phyloP scores from a whole-genome alignment of 2,888 invertebrate species.

The Pterobdella sp. region DNA sequence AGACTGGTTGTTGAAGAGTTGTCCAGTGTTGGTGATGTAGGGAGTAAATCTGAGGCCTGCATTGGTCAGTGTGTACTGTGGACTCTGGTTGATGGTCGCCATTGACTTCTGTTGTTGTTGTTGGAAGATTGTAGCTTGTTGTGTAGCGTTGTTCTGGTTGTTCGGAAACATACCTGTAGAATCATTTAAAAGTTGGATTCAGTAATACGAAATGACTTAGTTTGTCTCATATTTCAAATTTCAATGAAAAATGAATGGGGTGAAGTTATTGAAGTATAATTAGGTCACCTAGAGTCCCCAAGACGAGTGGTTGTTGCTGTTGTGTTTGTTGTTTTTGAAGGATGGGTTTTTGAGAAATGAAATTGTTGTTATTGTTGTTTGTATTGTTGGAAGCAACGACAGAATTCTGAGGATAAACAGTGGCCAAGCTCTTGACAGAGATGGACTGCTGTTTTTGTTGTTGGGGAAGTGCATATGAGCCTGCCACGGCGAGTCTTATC shows the following conservation, averaged over 20 bases:
- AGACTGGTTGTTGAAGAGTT: constrained; percentile 40
- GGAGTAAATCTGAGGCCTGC: constrained; percentile 32
- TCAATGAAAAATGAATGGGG: not conserved
- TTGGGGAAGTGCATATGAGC: constrained; percentile 25
- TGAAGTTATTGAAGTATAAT: too few species aligned
- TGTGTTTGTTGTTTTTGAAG: constrained; percentile 17
- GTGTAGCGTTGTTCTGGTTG: constrained; percentile 13
- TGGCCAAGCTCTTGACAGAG: constrained; percentile 25
- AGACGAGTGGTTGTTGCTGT: constrained; percentile 12
- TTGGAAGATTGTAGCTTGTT: constrained; percentile 7
- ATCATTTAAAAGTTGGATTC: not conserved
- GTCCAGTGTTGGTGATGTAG: constrained; percentile 28
- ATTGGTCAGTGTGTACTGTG: constrained; percentile 27
- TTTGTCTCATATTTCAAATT: not conserved
- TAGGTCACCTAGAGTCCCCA: constrained; percentile 17
- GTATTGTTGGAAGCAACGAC: constrained; percentile 18
- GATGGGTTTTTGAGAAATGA: not conserved
- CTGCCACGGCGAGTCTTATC: constrained; percentile 28
- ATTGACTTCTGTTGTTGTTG: constrained; percentile 18
- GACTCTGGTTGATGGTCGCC: constrained; percentile 8
- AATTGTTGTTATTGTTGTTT: constrained; percentile 18
- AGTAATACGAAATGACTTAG: not conserved
- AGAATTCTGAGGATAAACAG: constrained; percentile 26
- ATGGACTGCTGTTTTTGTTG: constrained; percentile 18
- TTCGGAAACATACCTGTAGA: not conserved